Conservation (phyloP, 2,888 invertebrate species). For the Dryocosmus kuriphilus region DNA sequence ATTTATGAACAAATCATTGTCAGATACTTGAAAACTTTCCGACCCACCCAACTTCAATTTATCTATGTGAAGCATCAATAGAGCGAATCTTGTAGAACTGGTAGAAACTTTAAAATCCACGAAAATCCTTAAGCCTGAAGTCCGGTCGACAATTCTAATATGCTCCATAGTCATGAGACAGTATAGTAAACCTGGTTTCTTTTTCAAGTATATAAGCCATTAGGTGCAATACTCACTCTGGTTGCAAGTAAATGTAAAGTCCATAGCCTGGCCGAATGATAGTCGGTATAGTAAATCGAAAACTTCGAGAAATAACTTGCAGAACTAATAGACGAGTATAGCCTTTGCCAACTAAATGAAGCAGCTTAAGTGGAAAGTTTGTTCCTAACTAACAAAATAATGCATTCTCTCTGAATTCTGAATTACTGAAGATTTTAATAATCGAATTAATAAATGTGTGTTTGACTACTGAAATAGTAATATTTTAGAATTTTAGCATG, state of each 20-base stretch:
- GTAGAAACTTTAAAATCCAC: slow-evolving; percentile 46
- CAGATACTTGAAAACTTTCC: slow-evolving; percentile 11
- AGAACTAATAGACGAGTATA: slow-evolving; percentile 68
- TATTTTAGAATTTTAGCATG: too few species aligned
- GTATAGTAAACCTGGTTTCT: slow-evolving; percentile 51
- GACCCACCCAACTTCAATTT: slow-evolving; percentile 6
- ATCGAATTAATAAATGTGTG: too few species aligned
- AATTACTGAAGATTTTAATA: too few species aligned
- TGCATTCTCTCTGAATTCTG: too few species aligned
- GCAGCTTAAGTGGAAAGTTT: slow-evolving; percentile 73
- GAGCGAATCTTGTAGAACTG: slow-evolving; percentile 5
- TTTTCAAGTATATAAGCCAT: slow-evolving; percentile 60
- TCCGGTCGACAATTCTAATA: slow-evolving; percentile 40
- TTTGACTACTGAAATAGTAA: too few species aligned
- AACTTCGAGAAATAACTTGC: slow-evolving; percentile 69
- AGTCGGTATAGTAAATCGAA: slow-evolving; percentile 58
- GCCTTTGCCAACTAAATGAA: slow-evolving; percentile 69
- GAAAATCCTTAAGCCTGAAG: slow-evolving; percentile 45
- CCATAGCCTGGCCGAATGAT: slow-evolving; percentile 55
- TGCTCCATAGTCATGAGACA: slow-evolving; percentile 41
- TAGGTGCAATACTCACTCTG: slow-evolving; percentile 62
- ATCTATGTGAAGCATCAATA: background rate
- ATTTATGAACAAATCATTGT: slow-evolving; percentile 24
- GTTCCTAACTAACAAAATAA: slow-evolving; percentile 67
- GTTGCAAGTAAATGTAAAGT: slow-evolving; percentile 67